Percentiles rank a stretch among this genome's conserved stretches.
These are phyloP conservation scores for Dendrocincla tyrannina DNA, from an alignment of 2,797 vertebrate genomes.

Conservation along the genomic window DNA sequence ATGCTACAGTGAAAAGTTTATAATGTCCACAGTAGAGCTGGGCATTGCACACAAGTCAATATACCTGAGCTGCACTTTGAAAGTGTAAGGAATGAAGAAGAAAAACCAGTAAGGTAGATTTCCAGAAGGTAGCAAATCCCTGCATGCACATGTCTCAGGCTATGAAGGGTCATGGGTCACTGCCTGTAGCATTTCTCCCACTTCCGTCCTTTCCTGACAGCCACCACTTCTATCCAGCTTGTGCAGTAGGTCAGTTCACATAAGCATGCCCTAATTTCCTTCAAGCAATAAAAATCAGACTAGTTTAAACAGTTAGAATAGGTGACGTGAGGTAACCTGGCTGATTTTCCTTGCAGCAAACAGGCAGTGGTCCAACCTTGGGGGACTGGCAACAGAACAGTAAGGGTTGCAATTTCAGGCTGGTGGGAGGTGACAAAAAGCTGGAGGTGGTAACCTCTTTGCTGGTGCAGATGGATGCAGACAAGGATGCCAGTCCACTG, in stretches of 20 bases:
- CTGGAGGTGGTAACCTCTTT: conserved; percentile 1
- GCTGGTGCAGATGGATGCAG: neutral
- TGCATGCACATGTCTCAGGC: neutral
- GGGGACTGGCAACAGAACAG: neutral
- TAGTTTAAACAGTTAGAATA: neutral
- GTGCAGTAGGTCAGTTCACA: neutral
- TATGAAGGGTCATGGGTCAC: neutral
- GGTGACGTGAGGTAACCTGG: neutral
- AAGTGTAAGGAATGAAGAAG: neutral
- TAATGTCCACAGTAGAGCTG: neutral
- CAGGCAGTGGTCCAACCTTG: neutral
- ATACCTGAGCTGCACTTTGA: neutral
- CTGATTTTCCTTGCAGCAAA: neutral
- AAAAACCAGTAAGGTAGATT: neutral
- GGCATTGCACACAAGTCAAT: neutral
- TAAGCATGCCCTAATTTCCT: neutral
- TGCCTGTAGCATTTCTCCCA: neutral
- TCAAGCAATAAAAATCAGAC: neutral
- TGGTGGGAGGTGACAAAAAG: conserved; percentile 7
- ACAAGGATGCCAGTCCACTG: neutral
- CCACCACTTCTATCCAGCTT: neutral
- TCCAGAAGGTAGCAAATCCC: neutral
- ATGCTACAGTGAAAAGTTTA: neutral
- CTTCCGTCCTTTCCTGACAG: neutral
- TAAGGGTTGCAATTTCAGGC: neutral